phyloP scores from a whole-genome alignment of 2,797 vertebrate genomes.

The Poeciliopsis turneri region DNA sequence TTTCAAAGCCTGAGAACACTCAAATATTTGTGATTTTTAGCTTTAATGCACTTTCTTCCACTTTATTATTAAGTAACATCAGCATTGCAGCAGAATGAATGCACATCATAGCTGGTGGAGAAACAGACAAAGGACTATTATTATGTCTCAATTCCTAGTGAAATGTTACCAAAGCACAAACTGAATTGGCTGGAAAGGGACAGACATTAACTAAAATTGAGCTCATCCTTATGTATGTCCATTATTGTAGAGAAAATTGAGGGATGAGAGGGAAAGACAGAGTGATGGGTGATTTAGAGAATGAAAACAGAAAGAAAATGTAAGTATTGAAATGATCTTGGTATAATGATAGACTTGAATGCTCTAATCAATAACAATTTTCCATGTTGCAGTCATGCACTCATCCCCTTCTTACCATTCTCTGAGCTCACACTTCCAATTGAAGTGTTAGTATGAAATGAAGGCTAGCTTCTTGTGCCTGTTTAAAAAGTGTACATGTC shows the following conservation, averaged over 20 bases:
- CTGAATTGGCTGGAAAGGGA: conserved; percentile 53
- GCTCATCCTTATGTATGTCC: conserved; percentile 21
- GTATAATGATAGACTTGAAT: conserved; percentile 24
- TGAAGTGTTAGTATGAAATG: background rate
- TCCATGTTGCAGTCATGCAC: conserved; percentile 6
- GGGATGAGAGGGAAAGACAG: conserved; percentile 16
- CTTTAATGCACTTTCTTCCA: background rate
- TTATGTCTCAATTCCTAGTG: conserved; percentile 57
- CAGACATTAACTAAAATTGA: conserved; percentile 46
- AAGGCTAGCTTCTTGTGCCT: background rate
- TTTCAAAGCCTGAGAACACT: conserved; percentile 10
- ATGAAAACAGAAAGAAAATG: conserved; percentile 7
- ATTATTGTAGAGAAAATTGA: conserved; percentile 39
- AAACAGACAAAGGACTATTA: conserved; percentile 68
- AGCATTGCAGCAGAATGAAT: conserved; percentile 23
- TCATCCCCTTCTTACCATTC: conserved; percentile 18
- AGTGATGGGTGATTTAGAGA: conserved; percentile 20
- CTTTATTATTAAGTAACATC: conserved; percentile 19
- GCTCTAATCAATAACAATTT: conserved; percentile 43
- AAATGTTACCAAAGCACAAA: conserved; percentile 45
- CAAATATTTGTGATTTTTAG: background rate
- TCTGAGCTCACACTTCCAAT: background rate
- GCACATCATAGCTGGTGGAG: conserved; percentile 43
- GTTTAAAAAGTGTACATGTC: conserved; percentile 4
- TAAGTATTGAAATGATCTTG: conserved; percentile 4